phyloP scores from a whole-genome alignment of 2,888 invertebrate genomes.

The Pseudanteris insignis region DNA sequence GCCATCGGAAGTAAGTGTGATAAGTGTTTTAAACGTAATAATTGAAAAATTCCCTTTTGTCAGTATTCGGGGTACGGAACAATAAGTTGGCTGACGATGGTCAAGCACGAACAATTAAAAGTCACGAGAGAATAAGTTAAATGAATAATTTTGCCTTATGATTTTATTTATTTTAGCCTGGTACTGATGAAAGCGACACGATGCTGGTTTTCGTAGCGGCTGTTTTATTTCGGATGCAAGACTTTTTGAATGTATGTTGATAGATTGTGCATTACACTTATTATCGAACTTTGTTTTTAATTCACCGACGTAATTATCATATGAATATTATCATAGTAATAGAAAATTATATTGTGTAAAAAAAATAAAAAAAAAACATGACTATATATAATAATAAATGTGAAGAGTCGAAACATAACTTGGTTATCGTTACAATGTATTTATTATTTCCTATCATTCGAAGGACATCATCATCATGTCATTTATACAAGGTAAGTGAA shows the following conservation, averaged over 20 bases:
- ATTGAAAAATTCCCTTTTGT: slow-evolving; percentile 19
- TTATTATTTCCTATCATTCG: too few relatives aligned
- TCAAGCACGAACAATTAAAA: not conserved
- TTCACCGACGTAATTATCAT: slow-evolving; percentile 16
- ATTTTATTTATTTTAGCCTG: slow-evolving; percentile 29
- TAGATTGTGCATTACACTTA: not conserved
- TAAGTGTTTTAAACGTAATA: slow-evolving; percentile 10
- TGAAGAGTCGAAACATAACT: too few relatives aligned
- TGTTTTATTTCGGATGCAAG: slow-evolving; percentile 12
- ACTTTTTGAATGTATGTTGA: not conserved
- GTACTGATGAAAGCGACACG: slow-evolving; percentile 29
- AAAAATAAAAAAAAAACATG: not conserved
- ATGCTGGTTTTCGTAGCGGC: slow-evolving; percentile 18
- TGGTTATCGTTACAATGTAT: too few relatives aligned
- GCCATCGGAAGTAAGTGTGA: slow-evolving; percentile 3
- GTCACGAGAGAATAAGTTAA: not conserved
- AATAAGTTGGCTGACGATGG: not conserved
- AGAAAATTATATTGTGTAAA: slow-evolving; percentile 9
- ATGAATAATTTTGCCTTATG: not conserved
- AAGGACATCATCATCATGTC: too few relatives aligned
- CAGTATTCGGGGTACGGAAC: slow-evolving; percentile 19
- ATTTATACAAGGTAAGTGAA: too few relatives aligned
- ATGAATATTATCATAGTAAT: slow-evolving; percentile 6
- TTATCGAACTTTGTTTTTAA: slow-evolving; percentile 3
- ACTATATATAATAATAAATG: slow-evolving; percentile 15